These are phyloP conservation scores for Caenorhabditis imperialis DNA, from an alignment of 2,888 invertebrate genomes.

Conservation along the genomic window DNA sequence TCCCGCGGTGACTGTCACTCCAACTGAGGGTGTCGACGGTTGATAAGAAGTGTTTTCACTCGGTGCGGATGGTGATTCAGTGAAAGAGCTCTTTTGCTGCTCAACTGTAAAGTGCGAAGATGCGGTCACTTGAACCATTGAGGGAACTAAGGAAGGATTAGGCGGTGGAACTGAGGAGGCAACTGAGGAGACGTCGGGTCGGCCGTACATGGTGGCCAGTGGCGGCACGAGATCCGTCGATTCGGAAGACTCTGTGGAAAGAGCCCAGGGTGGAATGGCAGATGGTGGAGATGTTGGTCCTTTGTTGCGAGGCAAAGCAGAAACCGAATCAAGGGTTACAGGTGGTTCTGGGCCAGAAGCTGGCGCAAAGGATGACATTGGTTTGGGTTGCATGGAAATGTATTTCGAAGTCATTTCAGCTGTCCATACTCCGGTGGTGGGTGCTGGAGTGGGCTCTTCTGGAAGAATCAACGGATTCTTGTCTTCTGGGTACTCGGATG, in stretches of 20 bases:
- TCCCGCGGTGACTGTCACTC: background rate
- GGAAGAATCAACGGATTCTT: slow-evolving; percentile 13
- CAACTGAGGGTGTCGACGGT: no score
- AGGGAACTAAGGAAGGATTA: slow-evolving; percentile 43
- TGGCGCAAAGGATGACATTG: slow-evolving; percentile 4
- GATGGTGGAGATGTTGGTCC: slow-evolving; percentile 36
- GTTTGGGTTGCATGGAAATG: slow-evolving; percentile 13
- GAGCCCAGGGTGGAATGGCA: slow-evolving; percentile 32
- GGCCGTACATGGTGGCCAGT: slow-evolving; percentile 8
- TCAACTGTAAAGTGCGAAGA: slow-evolving; percentile 36
- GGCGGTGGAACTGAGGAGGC: slow-evolving; percentile 23
- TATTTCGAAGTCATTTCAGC: slow-evolving; percentile 24
- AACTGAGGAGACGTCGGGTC: slow-evolving; percentile 23
- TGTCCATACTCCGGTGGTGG: slow-evolving; percentile 19
- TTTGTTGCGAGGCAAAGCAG: slow-evolving; percentile 15
- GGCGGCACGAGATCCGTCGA: background rate
- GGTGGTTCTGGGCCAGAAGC: slow-evolving; percentile 30
- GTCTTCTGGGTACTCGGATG: slow-evolving; percentile 30
- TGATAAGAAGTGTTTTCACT: slow-evolving; percentile 5
- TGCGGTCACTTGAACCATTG: slow-evolving; percentile 26
- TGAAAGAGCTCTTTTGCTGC: slow-evolving; percentile 16
- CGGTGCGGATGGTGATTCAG: slow-evolving; percentile 15
- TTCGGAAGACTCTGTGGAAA: slow-evolving; percentile 16
- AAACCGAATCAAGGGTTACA: slow-evolving; percentile 9
- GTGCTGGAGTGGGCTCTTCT: slow-evolving; percentile 3